Evolutionary conservation across 1,140 invertebrate genomes (phyloP).

Genomic region (Drosophila subpulchrella): DNA sequence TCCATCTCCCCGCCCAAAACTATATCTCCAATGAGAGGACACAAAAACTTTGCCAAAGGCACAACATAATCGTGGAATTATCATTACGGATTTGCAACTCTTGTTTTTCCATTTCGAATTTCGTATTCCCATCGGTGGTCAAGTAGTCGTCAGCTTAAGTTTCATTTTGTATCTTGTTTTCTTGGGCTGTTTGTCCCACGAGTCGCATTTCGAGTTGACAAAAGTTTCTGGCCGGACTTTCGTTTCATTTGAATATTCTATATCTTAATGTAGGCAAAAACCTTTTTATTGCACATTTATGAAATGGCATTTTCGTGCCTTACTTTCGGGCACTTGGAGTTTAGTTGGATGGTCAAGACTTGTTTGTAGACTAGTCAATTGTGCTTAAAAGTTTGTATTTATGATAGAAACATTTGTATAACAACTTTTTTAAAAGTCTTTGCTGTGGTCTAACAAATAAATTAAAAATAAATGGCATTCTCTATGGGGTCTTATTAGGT

Average conservation of each 20-base stretch:
- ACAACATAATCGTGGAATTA: constrained; percentile 69
- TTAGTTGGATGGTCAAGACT: constrained; percentile 1
- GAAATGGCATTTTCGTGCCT: constrained; percentile 34
- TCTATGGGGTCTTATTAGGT: too few species aligned
- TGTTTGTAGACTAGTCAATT: constrained; percentile 13
- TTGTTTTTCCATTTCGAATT: constrained; percentile 71
- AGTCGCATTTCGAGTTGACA: constrained; percentile 62
- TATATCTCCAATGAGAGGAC: constrained; percentile 13
- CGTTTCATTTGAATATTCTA: constrained; percentile 68
- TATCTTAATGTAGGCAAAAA: constrained; percentile 63
- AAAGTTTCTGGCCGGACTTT: constrained; percentile 57
- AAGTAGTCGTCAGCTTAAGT: constrained; percentile 37
- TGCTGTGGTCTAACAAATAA: neutral
- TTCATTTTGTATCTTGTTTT: constrained; percentile 30
- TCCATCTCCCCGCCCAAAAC: constrained; percentile 11
- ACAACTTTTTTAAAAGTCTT: neutral
- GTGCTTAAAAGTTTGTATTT: constrained; percentile 3
- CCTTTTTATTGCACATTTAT: constrained; percentile 43
- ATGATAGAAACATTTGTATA: neutral
- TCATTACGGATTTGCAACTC: constrained; percentile 59
- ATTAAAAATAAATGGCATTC: neutral
- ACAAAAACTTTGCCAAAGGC: constrained; percentile 59
- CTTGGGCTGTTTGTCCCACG: constrained; percentile 36
- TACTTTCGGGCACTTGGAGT: constrained; percentile 16
- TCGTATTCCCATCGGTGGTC: constrained; percentile 75